Percentiles rank a stretch among this genome's conserved stretches.
These are phyloP conservation scores for Sympetrum striolatum DNA, from an alignment of 2,888 invertebrate species.

Conservation along the genomic window DNA sequence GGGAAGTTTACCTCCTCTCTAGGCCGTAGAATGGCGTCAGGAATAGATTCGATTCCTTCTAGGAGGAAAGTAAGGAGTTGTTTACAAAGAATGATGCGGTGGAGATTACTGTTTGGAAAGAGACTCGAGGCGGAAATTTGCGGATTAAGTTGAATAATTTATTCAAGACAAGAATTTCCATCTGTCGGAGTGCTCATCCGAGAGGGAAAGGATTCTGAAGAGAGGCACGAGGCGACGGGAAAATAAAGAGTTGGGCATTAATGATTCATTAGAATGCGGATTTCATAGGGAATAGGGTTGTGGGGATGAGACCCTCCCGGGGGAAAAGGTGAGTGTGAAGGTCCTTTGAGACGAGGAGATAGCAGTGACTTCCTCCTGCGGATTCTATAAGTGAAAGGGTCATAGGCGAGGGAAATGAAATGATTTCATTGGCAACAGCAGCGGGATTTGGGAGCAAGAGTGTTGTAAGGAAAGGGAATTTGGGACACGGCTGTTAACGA, in stretches of 20 bases:
- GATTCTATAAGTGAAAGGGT: not conserved
- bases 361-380: not conserved
- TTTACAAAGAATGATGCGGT: no score
- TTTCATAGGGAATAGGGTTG: not conserved
- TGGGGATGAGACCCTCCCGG: no score
- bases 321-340: no score
- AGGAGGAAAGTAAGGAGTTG: no score
- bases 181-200: not conserved
- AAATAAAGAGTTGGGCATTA: not conserved
- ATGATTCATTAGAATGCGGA: not conserved
- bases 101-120: not conserved
- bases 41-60: no score
- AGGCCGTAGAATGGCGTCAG: no score
- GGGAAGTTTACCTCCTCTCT: no score
- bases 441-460: not conserved
- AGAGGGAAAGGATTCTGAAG: not conserved
- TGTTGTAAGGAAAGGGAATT: not conserved
- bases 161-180: not conserved
- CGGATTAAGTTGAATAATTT: conserved; percentile 11
- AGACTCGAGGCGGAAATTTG: not conserved
- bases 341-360: no score
- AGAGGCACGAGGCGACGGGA: not conserved
- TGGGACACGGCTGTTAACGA: no score
- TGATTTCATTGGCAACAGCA: conserved; percentile 38
- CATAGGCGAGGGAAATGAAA: conserved; percentile 27